phyloP scores from a whole-genome alignment of 2,797 vertebrate genomes.

The Podarcis lilfordi region DNA sequence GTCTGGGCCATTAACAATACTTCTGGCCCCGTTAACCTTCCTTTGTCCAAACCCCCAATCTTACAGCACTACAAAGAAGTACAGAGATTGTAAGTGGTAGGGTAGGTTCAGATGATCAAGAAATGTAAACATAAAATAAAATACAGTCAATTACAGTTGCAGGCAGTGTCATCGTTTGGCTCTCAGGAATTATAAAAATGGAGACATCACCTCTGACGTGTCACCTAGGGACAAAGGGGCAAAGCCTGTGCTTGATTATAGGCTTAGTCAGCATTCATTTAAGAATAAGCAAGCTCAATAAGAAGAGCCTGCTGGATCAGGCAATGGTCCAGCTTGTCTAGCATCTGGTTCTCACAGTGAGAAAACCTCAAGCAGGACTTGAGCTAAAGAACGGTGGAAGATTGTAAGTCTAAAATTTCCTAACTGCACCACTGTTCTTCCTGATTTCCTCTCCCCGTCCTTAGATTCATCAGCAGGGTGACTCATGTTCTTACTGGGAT shows the following conservation, averaged over 20 bases:
- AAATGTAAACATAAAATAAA: not conserved
- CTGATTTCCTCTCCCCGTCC: not conserved
- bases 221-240: not conserved
- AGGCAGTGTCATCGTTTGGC: fast-evolving
- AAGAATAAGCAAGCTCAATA: too few species aligned
- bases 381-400: too few species aligned
- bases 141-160: not conserved
- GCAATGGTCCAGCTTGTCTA: not conserved
- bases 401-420: too few species aligned
- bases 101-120: not conserved
- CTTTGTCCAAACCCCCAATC: too few species aligned
- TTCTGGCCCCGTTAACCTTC: too few species aligned
- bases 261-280: too few species aligned
- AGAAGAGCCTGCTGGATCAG: not conserved
- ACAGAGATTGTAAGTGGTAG: not conserved
- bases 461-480: not conserved
- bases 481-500: not conserved
- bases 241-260: fast-evolving
- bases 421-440: not conserved
- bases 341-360: too few species aligned
- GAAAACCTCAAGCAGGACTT: too few species aligned
- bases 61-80: not conserved
- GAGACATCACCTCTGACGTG: fast-evolving
- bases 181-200: not conserved
- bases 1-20: too few species aligned